phyloP scores from a whole-genome alignment of 92 coral and sea anemone genomes.

The Parazoanthus swiftii region DNA sequence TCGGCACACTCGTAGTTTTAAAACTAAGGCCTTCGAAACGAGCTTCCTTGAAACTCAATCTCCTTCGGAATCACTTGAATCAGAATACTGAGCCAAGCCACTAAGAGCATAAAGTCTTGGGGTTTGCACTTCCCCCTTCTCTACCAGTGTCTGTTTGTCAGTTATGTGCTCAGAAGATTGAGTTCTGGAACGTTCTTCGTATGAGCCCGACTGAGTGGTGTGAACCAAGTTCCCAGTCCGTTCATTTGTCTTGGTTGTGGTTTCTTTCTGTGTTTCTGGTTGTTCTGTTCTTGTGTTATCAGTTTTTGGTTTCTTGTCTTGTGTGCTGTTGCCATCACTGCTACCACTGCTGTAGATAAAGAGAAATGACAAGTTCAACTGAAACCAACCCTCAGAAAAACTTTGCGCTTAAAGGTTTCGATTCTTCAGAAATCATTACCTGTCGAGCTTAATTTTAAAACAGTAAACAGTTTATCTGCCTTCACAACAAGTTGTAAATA shows the following conservation, averaged over 20 bases:
- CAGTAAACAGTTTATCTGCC: no score
- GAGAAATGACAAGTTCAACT: not conserved
- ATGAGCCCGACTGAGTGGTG: not conserved
- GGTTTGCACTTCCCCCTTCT: not conserved
- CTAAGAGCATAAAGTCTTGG: slow-evolving; percentile 59
- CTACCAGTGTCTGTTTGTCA: slow-evolving; percentile 1
- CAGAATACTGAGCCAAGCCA: slow-evolving; percentile 87
- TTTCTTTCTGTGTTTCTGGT: not conserved
- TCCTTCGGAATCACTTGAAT: slow-evolving; percentile 90
- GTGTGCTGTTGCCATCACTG: not conserved
- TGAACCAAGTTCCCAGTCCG: not conserved
- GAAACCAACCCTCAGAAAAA: not conserved
- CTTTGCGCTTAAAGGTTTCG: no score
- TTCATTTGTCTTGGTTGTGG: not conserved
- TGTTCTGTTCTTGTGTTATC: not conserved
- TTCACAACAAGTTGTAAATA: no score
- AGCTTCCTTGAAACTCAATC: not conserved
- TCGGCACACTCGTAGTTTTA: no score
- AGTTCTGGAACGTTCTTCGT: not conserved
- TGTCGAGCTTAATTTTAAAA: no score
- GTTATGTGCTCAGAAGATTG: not conserved
- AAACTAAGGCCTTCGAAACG: not conserved
- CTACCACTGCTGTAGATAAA: slow-evolving; percentile 33
- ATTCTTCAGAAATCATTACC: no score
- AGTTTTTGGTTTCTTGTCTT: slow-evolving; percentile 26